Percentiles rank a stretch among this genome's conserved stretches.
phyloP scores from a whole-genome alignment of 2,797 vertebrate genomes.

The Cottoperca gobio region DNA sequence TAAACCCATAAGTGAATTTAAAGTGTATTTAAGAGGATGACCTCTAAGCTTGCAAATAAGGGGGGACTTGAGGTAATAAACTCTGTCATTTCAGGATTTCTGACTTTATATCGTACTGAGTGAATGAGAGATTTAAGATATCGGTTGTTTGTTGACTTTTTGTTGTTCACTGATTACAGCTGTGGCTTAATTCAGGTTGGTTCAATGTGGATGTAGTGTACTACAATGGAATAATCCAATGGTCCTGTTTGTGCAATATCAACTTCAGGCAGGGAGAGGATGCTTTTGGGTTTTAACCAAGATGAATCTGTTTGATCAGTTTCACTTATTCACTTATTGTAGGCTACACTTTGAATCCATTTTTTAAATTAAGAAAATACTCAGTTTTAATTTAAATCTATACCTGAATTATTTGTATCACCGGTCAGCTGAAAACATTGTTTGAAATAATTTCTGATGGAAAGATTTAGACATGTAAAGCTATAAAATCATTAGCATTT shows the following conservation, averaged over 20 bases:
- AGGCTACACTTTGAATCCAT: background rate
- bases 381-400: background rate
- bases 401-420: too few relatives aligned
- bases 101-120: background rate
- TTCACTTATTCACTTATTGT: background rate
- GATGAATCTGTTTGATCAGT: background rate
- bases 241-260: background rate
- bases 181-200: background rate
- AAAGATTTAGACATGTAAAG: background rate
- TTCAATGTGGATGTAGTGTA: background rate
- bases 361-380: background rate
- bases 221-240: background rate
- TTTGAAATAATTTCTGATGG: background rate
- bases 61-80: conserved; percentile 2
- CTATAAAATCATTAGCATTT: background rate
- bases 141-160: background rate
- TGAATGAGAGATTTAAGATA: background rate
- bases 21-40: conserved; percentile 3
- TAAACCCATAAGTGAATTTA: conserved; percentile 20
- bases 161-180: background rate
- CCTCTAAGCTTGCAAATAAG: conserved; percentile 15
- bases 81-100: background rate
- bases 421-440: background rate
- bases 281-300: background rate
- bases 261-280: background rate